Base-by-base conservation (phyloP, 2,797 vertebrate species). In the Galago senegalensis region DNA sequence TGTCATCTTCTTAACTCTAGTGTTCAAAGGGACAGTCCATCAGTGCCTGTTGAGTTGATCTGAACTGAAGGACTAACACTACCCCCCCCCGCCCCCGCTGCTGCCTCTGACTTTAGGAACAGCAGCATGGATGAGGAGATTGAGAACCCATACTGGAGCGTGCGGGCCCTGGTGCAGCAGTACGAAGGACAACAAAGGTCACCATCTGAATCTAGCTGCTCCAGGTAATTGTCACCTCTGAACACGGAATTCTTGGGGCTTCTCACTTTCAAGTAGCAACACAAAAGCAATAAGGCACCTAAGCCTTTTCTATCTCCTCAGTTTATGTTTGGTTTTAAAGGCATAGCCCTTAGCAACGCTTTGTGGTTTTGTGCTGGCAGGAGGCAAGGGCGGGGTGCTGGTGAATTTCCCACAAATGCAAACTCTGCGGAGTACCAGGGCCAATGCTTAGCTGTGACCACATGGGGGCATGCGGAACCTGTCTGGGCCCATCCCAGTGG, bases 141-240 rank as follows among this genome's bases (percentile, higher is more conserved):
- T 16, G 99, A 99, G 94, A 99, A 98, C 31, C 99, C 99, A 0
- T 99, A 98, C 97, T 99, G 99, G 99, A 99, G 99, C 4, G 99
- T 99, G 76, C 99, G 99, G 12, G 99, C 99, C 0, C 98, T 99
- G 97, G 99, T 99, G 79, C 98, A 99, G 97, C 99, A 99, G 91
- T 99, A 99, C 16, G 99, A 99, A 98, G 99, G 98, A 29, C 99
- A 99, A 98, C 99, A 96, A 97, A 99, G 83, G 88, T 93, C 94
- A 87, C 98, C 89, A 0, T 79, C 94, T 23, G 97, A 98, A 65
- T 94, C 98, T 60, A 98, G 92, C 82, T 87, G 98, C 8, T 97
- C 98, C 98, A 99, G 99, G 99, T 99, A 99, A 98, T 9, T 5
- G 0, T 37, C 29, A n/a, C 53, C 53, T 79, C 27, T 31, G 0